These are phyloP conservation scores for Apostichopus japonicus DNA, from an alignment of 35 echinoderm and acorn worm species.

Conservation along the genomic window DNA sequence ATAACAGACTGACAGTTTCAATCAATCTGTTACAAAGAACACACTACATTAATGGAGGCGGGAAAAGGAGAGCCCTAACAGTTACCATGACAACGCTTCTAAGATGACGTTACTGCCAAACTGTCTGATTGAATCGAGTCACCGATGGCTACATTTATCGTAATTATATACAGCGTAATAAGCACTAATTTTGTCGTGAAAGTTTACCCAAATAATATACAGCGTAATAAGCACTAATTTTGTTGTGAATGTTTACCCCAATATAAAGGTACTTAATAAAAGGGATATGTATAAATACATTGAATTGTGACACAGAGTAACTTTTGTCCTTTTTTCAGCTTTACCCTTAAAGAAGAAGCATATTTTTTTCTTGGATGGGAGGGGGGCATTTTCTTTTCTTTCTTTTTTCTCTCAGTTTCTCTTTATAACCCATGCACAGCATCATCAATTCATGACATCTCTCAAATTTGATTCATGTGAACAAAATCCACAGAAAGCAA, in stretches of 20 bases:
- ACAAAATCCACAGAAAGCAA: too few relatives aligned
- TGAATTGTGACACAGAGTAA: too few relatives aligned
- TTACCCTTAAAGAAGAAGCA: too few relatives aligned
- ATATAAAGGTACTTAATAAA: not conserved
- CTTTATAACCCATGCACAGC: too few relatives aligned
- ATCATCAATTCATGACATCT: too few relatives aligned
- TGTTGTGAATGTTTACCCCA: not conserved
- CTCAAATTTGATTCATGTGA: too few relatives aligned
- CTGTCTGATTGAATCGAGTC: not conserved
- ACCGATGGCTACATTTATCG: not conserved
- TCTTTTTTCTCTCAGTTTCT: too few relatives aligned
- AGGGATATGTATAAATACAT: too few relatives aligned
- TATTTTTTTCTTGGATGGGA: too few relatives aligned
- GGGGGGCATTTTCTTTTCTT: too few relatives aligned
- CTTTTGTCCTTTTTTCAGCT: too few relatives aligned
- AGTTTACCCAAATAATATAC: not conserved
- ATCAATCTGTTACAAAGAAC: not conserved
- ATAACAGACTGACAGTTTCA: not conserved
- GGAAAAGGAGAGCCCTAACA: not conserved
- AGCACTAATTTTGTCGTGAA: not conserved
- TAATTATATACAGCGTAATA: not conserved
- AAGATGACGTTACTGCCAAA: not conserved
- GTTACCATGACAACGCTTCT: not conserved
- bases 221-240: not conserved
- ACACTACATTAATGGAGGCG: not conserved